A percentile compares a stretch with the other conserved stretches of the same genome.
Evolutionary conservation across 2,113 vertebrate genomes (phyloP).

Genomic region (Pygoscelis adeliae): DNA sequence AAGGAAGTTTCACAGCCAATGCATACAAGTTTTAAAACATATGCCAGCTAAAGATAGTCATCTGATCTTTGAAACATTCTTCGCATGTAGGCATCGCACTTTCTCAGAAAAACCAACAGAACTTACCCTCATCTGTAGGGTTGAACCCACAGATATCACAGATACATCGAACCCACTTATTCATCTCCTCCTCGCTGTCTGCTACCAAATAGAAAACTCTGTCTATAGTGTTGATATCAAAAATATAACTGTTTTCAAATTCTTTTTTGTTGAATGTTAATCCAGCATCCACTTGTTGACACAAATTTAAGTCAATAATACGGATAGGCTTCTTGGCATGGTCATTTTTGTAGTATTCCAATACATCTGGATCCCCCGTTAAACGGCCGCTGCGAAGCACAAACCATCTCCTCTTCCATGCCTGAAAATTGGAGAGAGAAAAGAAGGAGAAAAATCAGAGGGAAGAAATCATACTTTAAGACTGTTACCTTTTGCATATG

Average conservation of each 20-base stretch:
- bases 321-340: slow-evolving; percentile 98
- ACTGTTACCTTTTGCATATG: not conserved
- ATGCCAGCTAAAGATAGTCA: not conserved
- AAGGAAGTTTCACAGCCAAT: not conserved
- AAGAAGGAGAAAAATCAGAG: not conserved
- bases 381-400: slow-evolving; percentile 95
- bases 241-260: slow-evolving; percentile 98
- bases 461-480: not conserved
- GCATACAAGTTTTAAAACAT: not conserved
- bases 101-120: not conserved
- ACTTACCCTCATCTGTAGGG: slow-evolving; percentile 95
- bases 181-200: slow-evolving; percentile 98
- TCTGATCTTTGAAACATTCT: not conserved
- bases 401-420: slow-evolving; percentile 99
- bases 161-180: slow-evolving; percentile 99
- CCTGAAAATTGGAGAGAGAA: slow-evolving; percentile 74
- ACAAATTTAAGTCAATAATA: slow-evolving; percentile 98
- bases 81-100: not conserved
- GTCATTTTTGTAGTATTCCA: slow-evolving; percentile 99
- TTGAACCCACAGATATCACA: slow-evolving; percentile 99
- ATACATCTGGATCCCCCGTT: slow-evolving; percentile 94
- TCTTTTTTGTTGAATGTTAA: slow-evolving; percentile 98
- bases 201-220: slow-evolving; percentile 97
- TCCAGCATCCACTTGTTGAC: slow-evolving; percentile 98
- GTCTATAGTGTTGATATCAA: slow-evolving; percentile 98